Percentiles rank a stretch among this genome's conserved stretches.
Evolutionary conservation across 2,797 vertebrate genomes (phyloP).

Genomic region (Ctenopoma kingsleyae): DNA sequence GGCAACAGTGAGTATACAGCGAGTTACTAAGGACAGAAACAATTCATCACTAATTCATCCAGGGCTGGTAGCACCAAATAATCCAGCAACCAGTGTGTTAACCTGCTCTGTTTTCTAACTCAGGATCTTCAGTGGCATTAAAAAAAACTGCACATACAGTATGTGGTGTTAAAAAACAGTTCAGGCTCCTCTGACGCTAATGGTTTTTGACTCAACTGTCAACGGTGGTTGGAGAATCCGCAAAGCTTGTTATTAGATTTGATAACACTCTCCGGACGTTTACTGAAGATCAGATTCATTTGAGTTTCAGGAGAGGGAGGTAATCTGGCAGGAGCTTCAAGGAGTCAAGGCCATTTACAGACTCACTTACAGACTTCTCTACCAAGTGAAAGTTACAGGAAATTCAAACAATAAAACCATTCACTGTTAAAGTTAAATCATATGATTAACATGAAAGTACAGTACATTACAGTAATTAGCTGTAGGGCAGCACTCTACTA

Average conservation of each 20-base stretch:
- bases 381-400: neutral
- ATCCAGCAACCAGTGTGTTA: neutral
- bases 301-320: constrained; percentile 17
- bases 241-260: constrained; percentile 63
- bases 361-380: neutral
- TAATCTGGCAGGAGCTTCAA: constrained; percentile 9
- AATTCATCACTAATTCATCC: neutral
- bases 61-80: neutral
- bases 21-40: neutral
- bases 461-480: too few relatives aligned
- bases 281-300: constrained; percentile 49
- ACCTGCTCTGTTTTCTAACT: neutral
- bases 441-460: neutral
- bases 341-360: constrained; percentile 5
- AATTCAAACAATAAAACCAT: neutral
- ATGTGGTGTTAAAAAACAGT: constrained; percentile 17
- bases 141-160: neutral
- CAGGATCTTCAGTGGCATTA: constrained; percentile 30
- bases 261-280: constrained; percentile 45
- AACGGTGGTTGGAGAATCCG: constrained; percentile 39
- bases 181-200: constrained; percentile 46
- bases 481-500: too few relatives aligned
- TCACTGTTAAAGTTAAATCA: neutral
- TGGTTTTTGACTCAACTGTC: constrained; percentile 59
- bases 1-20: constrained; percentile 88